Evolutionary conservation across 2,797 vertebrate genomes (phyloP).

Genomic region (Microctenopoma stevenorrisi): DNA sequence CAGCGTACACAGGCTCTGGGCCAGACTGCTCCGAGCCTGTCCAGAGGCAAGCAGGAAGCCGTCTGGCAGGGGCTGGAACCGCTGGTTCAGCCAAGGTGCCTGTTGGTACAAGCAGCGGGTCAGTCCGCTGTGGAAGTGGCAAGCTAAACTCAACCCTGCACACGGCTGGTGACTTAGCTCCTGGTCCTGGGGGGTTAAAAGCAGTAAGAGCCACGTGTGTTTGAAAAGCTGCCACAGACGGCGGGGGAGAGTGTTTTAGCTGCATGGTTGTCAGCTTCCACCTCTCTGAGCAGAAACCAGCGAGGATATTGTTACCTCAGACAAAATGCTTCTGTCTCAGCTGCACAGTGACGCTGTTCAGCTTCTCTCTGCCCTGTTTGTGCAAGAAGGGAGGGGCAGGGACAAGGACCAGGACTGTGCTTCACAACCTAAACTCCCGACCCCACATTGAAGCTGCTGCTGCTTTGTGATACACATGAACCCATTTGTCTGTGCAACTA

Average conservation of each 20-base stretch:
- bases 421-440: background rate
- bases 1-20: constrained; percentile 13
- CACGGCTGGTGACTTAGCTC: constrained; percentile 32
- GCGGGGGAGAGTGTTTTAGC: constrained; percentile 35
- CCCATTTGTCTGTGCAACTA: background rate
- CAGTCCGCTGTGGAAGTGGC: constrained; percentile 7
- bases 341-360: background rate
- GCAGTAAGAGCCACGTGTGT: constrained; percentile 21
- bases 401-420: background rate
- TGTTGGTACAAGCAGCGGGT: constrained; percentile 46
- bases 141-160: constrained; percentile 8
- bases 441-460: background rate
- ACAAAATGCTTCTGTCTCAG: constrained; percentile 6
- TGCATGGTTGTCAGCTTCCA: constrained; percentile 18
- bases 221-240: constrained; percentile 38
- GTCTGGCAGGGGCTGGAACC: constrained; percentile 5
- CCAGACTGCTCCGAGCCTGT: constrained; percentile 27
- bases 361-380: background rate
- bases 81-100: constrained; percentile 42
- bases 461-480: no score
- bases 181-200: constrained; percentile 26
- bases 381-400: background rate
- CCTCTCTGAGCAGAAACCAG: constrained; percentile 6
- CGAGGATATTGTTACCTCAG: constrained; percentile 27
- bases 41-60: constrained; percentile 13